phyloP scores from a whole-genome alignment of 2,113 vertebrate genomes.

The Callorhinus ursinus region DNA sequence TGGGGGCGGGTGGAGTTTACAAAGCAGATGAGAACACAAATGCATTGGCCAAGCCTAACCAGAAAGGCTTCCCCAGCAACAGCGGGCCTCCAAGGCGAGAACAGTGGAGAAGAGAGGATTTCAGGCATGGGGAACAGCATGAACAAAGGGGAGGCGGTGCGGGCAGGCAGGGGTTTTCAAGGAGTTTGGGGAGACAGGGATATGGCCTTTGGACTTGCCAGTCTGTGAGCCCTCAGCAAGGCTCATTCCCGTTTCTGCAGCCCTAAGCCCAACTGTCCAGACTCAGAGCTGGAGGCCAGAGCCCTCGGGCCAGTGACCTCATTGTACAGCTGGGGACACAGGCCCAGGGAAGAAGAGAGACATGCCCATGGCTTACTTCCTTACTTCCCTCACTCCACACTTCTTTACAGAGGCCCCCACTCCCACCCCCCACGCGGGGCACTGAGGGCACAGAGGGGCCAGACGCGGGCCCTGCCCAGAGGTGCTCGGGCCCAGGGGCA shows the following conservation, averaged over 20 bases:
- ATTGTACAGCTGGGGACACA: not conserved
- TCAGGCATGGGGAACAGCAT: fast-evolving
- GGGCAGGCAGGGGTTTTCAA: not conserved
- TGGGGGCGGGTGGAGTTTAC: not conserved
- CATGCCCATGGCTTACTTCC: fast-evolving
- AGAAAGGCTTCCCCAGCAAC: not conserved
- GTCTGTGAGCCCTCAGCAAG: not conserved
- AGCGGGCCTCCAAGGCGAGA: fast-evolving
- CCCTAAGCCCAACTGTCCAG: not conserved
- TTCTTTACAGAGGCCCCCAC: not conserved
- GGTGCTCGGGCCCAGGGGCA: not conserved
- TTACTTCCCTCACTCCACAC: not conserved
- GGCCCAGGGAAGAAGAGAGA: not conserved
- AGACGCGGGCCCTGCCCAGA: no score
- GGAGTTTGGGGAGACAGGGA: not conserved
- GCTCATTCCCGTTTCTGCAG: not conserved
- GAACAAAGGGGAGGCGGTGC: not conserved
- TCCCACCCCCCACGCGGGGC: no score
- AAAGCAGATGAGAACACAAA: not conserved
- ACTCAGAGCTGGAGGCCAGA: not conserved
- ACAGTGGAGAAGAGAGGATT: not conserved
- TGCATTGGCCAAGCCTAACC: not conserved
- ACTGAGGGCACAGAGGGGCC: not conserved
- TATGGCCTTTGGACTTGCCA: fast-evolving
- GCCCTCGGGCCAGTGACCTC: not conserved